Evolutionary conservation across 2,113 vertebrate species (phyloP), one percentile per base, ranked within the genome.

Genomic region (Leucosticte australis): DNA sequence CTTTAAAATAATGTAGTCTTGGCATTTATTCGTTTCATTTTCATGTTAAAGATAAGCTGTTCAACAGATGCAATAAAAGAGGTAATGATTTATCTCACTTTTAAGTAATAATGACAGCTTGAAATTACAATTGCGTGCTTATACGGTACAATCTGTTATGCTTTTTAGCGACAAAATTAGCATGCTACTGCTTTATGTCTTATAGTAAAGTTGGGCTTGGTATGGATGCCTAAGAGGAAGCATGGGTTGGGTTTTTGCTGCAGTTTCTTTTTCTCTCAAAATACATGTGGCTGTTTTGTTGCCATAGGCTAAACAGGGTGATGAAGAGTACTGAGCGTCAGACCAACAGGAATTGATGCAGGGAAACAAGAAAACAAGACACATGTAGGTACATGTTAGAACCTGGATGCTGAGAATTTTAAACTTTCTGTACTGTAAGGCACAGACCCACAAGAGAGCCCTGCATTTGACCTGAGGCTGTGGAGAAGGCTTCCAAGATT

Each of bases 101-200:
- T 24, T 39, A 63, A 62, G 35, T 47, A 74, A 30, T n/a, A 63
- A 57, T 70, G 64, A 39, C 11, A 59, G 41, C 68, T 91, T 39
- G 21, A 73, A 85, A 30, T 84, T 7, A 15, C 56, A 67, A 20
- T 56, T 75, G 31, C 7, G 12, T 64, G 21, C 8, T 60, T 65
- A 1, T 82, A 31, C 6, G 42, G 7, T 59, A 31, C 0, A 2
- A 19, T 23, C 6, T 39, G 5, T 42, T 59, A 31, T 0, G 10
- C 28, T 83, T 74, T 77, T 75, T 47, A 21, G 22, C n/a, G 6
- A 26, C 52, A 64, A 27, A 89, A 47, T 57, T 35, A 47, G 24
- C n/a, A 11, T 24, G 9, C 30, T 84, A 5, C 11, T 80, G n/a
- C 57, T 74, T 65, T 28, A 27, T 91, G 70, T 70, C 37, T 28